Percentiles rank a stretch among this genome's conserved stretches.
Conservation (phyloP, 2,113 vertebrate genomes). For the Spea multiplicata region DNA sequence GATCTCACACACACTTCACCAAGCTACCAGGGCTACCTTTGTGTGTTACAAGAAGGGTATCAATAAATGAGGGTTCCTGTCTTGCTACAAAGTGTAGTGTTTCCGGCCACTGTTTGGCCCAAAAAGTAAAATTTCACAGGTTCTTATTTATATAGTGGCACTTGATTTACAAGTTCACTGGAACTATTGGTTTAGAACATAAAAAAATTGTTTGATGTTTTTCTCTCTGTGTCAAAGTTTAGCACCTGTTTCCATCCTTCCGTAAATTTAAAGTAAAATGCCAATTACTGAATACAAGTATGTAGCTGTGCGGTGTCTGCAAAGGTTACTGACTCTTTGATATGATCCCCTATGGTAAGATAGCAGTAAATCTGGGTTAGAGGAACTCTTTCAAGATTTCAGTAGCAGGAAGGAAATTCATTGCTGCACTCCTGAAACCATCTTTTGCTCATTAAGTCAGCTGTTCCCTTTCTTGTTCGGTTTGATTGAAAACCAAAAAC, state of each 20-base stretch:
- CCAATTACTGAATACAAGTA: slow-evolving; percentile 1
- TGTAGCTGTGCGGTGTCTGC: slow-evolving; percentile 23
- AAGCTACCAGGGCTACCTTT: no score
- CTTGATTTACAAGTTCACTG: no score
- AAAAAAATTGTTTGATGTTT: no score
- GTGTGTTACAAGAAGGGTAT: no score
- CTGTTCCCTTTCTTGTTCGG: slow-evolving; percentile 23
- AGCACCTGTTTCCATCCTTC: slow-evolving; percentile 7
- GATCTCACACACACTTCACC: no score
- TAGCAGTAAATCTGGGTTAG: slow-evolving; percentile 5
- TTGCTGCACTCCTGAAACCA: slow-evolving; percentile 36
- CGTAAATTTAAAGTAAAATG: slow-evolving; percentile 27
- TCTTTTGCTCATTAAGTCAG: slow-evolving; percentile 43
- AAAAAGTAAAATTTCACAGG: no score
- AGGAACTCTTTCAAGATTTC: slow-evolving; percentile 33
- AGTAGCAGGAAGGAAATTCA: slow-evolving; percentile 34
- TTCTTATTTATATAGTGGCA: no score
- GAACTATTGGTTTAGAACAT: no score
- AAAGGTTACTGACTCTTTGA: slow-evolving; percentile 35
- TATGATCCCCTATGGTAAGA: slow-evolving; percentile 12
- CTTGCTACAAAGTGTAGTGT: no score
- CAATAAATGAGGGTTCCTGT: no score
- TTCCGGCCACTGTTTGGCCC: no score
- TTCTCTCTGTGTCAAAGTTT: background rate
- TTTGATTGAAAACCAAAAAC: slow-evolving; percentile 36